phyloP scores from a whole-genome alignment of 2,797 vertebrate genomes.

The Lepidocolaptes lacrymiger region DNA sequence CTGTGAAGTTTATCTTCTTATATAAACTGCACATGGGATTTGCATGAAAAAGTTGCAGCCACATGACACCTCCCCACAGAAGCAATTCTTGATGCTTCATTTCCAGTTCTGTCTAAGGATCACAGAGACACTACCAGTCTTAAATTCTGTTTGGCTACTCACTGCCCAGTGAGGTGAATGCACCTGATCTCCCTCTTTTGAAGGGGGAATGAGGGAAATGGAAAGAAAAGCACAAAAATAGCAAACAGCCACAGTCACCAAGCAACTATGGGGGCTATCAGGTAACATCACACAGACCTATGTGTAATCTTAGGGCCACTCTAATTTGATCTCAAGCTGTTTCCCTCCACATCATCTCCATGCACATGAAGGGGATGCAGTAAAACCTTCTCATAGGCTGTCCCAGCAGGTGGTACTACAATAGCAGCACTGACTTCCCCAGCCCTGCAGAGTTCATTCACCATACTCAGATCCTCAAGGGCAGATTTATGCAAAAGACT shows the following conservation, averaged over 20 bases:
- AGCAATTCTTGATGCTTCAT: not conserved
- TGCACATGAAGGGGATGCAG: too few species aligned
- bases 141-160: not conserved
- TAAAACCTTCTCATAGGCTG: not conserved
- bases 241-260: not conserved
- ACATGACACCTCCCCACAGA: not conserved
- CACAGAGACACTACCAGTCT: not conserved
- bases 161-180: not conserved
- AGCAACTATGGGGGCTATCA: not conserved
- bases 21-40: not conserved
- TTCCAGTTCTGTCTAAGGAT: not conserved
- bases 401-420: not conserved
- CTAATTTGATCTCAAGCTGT: not conserved
- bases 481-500: not conserved
- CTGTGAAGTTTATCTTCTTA: not conserved
- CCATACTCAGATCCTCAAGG: not conserved
- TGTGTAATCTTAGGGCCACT: not conserved
- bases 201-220: not conserved
- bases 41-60: not conserved
- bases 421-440: not conserved
- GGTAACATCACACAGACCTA: not conserved
- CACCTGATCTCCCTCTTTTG: not conserved
- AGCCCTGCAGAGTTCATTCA: rapidly evolving
- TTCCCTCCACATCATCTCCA: not conserved
- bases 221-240: not conserved